phyloP scores from a whole-genome alignment of 2,113 vertebrate species.

The Irena cyanogastra region DNA sequence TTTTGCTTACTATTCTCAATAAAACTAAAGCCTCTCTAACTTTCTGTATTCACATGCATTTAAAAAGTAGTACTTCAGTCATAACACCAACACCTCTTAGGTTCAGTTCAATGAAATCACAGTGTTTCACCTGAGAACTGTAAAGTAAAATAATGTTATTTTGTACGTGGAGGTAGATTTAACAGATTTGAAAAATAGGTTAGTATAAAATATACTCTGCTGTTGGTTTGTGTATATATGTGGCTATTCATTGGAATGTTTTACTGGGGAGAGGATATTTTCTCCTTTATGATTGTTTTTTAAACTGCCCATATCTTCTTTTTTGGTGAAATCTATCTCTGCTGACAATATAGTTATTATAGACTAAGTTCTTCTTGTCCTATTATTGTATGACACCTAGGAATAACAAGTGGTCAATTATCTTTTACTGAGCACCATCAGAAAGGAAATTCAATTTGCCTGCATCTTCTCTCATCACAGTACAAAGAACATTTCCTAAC shows the following conservation, averaged over 20 bases:
- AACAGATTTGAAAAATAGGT: background rate
- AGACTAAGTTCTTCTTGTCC: background rate
- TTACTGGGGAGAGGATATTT: background rate
- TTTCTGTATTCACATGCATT: background rate
- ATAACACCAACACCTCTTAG: background rate
- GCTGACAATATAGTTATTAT: background rate
- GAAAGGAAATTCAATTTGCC: conserved; percentile 26
- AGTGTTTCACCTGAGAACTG: background rate
- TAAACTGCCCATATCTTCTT: background rate
- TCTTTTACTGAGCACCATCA: background rate
- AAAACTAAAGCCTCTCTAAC: background rate
- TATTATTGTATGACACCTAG: background rate
- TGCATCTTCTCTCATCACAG: background rate
- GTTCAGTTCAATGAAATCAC: background rate
- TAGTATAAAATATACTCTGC: background rate
- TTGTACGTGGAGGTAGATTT: background rate
- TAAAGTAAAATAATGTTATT: background rate
- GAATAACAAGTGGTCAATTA: conserved; percentile 28
- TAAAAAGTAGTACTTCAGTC: background rate
- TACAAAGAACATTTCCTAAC: background rate
- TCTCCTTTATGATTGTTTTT: background rate
- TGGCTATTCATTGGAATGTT: background rate
- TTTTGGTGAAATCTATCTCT: background rate
- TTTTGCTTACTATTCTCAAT: background rate
- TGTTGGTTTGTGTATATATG: background rate